Percentiles rank a stretch among this genome's conserved stretches.
phyloP scores from a whole-genome alignment of 2,113 vertebrate species.

The Platysteira castanea region DNA sequence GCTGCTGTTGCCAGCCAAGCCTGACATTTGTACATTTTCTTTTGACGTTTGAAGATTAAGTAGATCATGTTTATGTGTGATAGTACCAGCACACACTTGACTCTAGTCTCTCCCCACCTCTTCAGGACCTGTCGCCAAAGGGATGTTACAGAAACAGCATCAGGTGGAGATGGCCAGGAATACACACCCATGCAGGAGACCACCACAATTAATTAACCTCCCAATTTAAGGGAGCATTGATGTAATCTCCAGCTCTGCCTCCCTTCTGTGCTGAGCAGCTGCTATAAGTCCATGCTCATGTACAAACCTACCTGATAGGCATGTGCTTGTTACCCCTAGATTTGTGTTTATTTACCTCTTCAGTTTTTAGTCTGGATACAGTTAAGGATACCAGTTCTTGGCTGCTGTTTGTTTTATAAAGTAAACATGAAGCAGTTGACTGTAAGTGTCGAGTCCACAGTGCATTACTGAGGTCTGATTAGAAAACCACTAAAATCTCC shows the following conservation, averaged over 20 bases:
- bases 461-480: neutral
- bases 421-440: neutral
- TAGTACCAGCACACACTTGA: neutral
- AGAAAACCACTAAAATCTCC: neutral
- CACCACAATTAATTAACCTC: neutral
- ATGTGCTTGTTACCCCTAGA: neutral
- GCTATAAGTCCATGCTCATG: neutral
- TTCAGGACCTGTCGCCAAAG: neutral
- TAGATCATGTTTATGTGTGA: neutral
- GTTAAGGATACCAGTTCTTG: neutral
- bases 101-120: neutral
- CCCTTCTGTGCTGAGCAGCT: neutral
- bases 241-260: neutral
- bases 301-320: neutral
- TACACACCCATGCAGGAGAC: neutral
- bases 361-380: neutral
- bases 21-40: neutral
- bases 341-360: neutral
- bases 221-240: neutral
- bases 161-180: neutral
- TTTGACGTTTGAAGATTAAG: constrained; percentile 38
- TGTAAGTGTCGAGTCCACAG: neutral
- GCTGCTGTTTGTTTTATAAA: neutral
- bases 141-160: neutral
- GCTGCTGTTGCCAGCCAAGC: neutral